A percentile compares a stretch with the other conserved stretches of the same genome.
These are phyloP conservation scores for Drosophila villosipedis DNA, from an alignment of 2,888 invertebrate genomes.

Conservation along the genomic window DNA sequence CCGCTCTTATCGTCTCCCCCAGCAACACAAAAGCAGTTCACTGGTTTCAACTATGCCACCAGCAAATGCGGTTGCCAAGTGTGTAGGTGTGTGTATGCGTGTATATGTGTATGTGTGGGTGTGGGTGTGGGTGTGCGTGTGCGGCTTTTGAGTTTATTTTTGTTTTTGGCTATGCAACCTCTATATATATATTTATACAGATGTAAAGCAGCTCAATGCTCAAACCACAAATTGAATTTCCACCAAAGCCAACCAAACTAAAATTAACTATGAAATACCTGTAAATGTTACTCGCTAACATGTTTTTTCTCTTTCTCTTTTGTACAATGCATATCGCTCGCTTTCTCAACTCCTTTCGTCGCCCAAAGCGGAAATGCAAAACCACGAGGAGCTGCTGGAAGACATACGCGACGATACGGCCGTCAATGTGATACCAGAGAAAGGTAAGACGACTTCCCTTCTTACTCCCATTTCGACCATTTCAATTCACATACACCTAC, in stretches of 20 bases:
- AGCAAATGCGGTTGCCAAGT: conserved; percentile 16
- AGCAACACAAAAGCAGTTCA: conserved; percentile 1
- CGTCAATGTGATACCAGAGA: conserved; percentile 84
- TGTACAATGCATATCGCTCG: not conserved
- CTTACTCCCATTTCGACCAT: conserved; percentile 2
- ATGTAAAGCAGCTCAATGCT: conserved; percentile 30
- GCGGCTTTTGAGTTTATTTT: conserved; percentile 32
- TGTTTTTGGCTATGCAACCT: conserved; percentile 34
- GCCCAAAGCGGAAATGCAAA: conserved; percentile 82
- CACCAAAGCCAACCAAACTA: conserved; percentile 45
- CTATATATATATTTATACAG: conserved; percentile 45
- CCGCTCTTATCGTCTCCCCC: not conserved
- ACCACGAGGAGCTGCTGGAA: conserved; percentile 84
- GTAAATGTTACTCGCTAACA: conserved; percentile 49
- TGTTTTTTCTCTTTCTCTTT: conserved; percentile 10
- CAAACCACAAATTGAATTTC: conserved; percentile 71
- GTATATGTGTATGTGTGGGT: conserved; percentile 1
- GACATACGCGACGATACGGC: conserved; percentile 85
- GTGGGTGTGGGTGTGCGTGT: conserved; percentile 5
- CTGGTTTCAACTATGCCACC: conserved; percentile 11
- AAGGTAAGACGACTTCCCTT: conserved; percentile 78
- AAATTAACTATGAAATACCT: conserved; percentile 62
- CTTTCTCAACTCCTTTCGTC: not conserved
- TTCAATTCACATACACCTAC: not conserved
- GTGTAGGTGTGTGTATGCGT: not conserved